These are phyloP conservation scores for Manis crassicaudata DNA, from an alignment of 2,797 vertebrate species.

Conservation along the genomic window DNA sequence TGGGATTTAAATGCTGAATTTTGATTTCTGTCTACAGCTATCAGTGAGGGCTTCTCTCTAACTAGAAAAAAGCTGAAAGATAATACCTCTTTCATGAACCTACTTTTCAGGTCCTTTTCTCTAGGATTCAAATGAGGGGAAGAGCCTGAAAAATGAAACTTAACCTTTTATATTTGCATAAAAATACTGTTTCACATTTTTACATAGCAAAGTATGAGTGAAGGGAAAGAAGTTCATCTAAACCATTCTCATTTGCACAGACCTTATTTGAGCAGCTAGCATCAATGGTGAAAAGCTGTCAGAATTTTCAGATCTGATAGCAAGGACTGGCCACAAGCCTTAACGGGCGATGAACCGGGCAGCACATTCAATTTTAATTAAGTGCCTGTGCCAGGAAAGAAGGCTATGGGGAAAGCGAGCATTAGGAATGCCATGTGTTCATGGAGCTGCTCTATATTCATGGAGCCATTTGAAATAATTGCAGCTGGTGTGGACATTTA, in stretches of 20 bases:
- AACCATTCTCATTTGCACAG: slow-evolving; percentile 14
- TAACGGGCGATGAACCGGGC: not conserved
- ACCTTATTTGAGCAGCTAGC: slow-evolving; percentile 32
- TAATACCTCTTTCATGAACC: not conserved
- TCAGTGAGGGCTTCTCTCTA: not conserved
- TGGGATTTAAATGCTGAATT: slow-evolving; percentile 25
- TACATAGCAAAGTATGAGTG: not conserved
- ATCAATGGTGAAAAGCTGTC: slow-evolving; percentile 26
- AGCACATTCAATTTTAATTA: slow-evolving; percentile 75
- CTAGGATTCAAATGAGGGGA: not conserved
- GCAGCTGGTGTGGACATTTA: slow-evolving; percentile 53
- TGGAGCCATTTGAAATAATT: slow-evolving; percentile 62
- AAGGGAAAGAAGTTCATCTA: slow-evolving; percentile 9
- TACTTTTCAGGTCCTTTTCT: not conserved
- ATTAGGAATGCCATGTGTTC: slow-evolving; percentile 56
- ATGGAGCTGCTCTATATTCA: slow-evolving; percentile 46
- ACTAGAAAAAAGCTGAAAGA: not conserved
- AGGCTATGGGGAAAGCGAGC: slow-evolving; percentile 9
- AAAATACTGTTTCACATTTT: slow-evolving; percentile 3
- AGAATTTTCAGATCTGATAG: slow-evolving; percentile 61
- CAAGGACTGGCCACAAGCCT: slow-evolving; percentile 45
- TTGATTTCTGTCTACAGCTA: slow-evolving; percentile 15
- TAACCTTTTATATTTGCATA: slow-evolving; percentile 43
- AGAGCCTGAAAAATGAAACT: slow-evolving; percentile 20
- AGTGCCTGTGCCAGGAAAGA: slow-evolving; percentile 60